A percentile compares a stretch with the other conserved stretches of the same genome.
These are phyloP conservation scores for Acronicta psi DNA, from an alignment of 2,888 invertebrate species.

Conservation along the genomic window DNA sequence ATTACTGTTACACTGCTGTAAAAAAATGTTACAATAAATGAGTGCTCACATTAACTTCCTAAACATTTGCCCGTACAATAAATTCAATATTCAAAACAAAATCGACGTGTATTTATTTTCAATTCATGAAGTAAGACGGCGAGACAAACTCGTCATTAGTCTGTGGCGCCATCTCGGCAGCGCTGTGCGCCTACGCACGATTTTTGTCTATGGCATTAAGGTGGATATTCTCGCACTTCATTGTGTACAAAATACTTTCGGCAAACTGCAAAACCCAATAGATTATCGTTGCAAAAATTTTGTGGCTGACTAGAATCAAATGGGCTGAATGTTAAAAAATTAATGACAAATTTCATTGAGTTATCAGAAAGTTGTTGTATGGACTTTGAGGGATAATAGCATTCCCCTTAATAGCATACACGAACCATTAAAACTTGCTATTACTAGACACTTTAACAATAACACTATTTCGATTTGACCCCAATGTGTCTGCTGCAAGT, in stretches of 20 bases:
- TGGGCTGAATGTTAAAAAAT: too few relatives aligned
- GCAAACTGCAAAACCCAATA: too few relatives aligned
- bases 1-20: constrained; percentile 1
- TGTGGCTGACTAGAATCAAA: too few relatives aligned
- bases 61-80: neutral
- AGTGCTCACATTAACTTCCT: neutral
- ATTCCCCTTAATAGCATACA: constrained; percentile 32
- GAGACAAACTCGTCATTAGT: constrained; percentile 21
- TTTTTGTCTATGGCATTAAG: constrained; percentile 36
- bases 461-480: constrained; percentile 46
- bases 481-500: constrained; percentile 35
- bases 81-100: constrained; percentile 19
- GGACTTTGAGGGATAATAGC: too few relatives aligned
- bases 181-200: constrained; percentile 37
- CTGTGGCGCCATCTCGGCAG: constrained; percentile 30
- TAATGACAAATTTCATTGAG: too few relatives aligned
- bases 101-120: constrained; percentile 28
- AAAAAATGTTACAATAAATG: constrained; percentile 10
- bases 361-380: too few relatives aligned
- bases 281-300: too few relatives aligned
- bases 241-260: too few relatives aligned
- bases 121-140: constrained; percentile 13
- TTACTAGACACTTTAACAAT: constrained; percentile 36
- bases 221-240: too few relatives aligned
- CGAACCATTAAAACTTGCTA: constrained; percentile 38